phyloP scores from a whole-genome alignment of 2,113 vertebrate species.

The Protomyctophum bolini region DNA sequence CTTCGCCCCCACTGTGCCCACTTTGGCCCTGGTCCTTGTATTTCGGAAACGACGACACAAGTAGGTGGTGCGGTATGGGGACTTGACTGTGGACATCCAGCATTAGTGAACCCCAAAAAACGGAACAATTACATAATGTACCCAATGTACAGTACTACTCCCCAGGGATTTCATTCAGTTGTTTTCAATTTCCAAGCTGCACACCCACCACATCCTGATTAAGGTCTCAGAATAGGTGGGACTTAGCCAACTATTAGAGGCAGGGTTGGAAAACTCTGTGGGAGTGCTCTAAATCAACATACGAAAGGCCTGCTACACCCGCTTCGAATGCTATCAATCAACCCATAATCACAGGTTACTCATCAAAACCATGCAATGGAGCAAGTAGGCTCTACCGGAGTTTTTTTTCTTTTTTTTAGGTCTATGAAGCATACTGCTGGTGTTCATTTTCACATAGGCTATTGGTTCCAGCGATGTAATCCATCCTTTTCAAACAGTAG shows the following conservation, averaged over 20 bases:
- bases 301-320: not conserved
- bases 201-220: conserved; percentile 55
- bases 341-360: not conserved
- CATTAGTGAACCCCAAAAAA: not conserved
- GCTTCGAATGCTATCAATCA: too few species aligned
- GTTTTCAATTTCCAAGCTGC: conserved; percentile 38
- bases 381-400: too few species aligned
- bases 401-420: too few species aligned
- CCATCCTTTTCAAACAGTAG: too few species aligned
- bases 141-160: conserved; percentile 37
- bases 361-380: not conserved
- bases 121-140: conserved; percentile 43
- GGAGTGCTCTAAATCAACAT: not conserved
- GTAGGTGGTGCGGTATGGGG: too few species aligned
- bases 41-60: too few species aligned
- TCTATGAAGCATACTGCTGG: too few species aligned
- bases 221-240: not conserved
- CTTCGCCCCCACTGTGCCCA: too few species aligned
- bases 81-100: too few species aligned
- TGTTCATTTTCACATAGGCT: too few species aligned
- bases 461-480: too few species aligned
- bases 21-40: too few species aligned
- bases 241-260: conserved; percentile 27
- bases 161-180: conserved; percentile 54
- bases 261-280: conserved; percentile 17